Evolutionary conservation across 2,113 vertebrate genomes (phyloP).

Genomic region (Poeciliopsis retropinna): DNA sequence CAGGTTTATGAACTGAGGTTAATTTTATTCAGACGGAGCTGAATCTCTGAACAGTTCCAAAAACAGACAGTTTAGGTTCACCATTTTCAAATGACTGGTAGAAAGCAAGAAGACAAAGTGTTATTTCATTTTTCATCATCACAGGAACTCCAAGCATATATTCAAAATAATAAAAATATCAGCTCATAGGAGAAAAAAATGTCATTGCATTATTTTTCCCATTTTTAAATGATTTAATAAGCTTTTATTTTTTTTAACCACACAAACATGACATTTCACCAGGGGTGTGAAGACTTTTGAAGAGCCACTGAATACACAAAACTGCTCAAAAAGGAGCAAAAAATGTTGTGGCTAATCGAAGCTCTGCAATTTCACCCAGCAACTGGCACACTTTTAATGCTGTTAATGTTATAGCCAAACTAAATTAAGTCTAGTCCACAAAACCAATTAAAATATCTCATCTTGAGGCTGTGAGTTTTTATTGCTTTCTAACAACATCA

Average conservation of each 20-base stretch:
- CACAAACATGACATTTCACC: not conserved
- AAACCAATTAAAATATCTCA: constrained; percentile 58
- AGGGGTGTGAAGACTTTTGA: no score
- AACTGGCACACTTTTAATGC: constrained; percentile 42
- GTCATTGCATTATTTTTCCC: no score
- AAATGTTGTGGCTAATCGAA: constrained; percentile 1
- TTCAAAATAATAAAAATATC: no score
- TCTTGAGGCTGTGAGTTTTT: constrained; percentile 55
- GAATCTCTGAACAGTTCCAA: not conserved
- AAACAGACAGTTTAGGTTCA: not conserved
- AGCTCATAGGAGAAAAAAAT: no score
- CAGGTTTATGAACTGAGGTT: not conserved
- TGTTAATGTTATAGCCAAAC: constrained; percentile 40
- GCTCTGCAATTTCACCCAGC: constrained; percentile 13
- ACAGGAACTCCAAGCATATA: no score
- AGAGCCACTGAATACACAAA: not conserved
- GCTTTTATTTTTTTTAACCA: not conserved
- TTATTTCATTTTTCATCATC: no score
- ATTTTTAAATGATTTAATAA: not conserved
- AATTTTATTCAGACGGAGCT: not conserved
- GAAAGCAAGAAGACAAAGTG: no score
- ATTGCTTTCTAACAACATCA: constrained; percentile 47
- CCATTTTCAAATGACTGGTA: no score
- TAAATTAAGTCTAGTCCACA: constrained; percentile 56
- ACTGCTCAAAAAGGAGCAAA: not conserved